These are phyloP conservation scores for Seriola rivoliana DNA, from an alignment of 2,113 vertebrate genomes.

Conservation along the genomic window DNA sequence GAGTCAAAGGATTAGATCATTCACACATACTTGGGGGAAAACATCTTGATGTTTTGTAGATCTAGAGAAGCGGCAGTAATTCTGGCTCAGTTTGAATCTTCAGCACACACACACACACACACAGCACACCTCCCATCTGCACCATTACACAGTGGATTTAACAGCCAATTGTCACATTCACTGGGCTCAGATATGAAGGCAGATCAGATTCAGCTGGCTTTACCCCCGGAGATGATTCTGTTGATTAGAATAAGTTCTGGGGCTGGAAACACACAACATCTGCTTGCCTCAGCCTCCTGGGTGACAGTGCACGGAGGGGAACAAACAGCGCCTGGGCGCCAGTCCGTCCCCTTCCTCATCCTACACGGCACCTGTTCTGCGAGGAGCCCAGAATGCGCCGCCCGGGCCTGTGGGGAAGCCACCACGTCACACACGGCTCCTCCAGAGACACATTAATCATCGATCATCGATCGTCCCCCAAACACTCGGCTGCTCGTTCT, in stretches of 20 bases:
- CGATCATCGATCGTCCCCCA: conserved; percentile 54
- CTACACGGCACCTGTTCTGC: conserved; percentile 50
- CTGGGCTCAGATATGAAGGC: conserved; percentile 59
- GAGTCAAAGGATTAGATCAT: conserved; percentile 50
- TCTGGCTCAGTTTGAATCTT: conserved; percentile 32
- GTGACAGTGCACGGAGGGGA: conserved; percentile 48
- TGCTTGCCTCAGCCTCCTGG: conserved; percentile 55
- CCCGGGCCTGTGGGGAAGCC: conserved; percentile 35
- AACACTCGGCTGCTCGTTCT: conserved; percentile 38
- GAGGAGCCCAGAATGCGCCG: conserved; percentile 20
- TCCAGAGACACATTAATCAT: conserved; percentile 52
- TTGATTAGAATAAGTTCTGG: conserved; percentile 72
- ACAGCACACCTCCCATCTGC: conserved; percentile 55
- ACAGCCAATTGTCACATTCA: conserved; percentile 67
- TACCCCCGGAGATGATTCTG: conserved; percentile 67
- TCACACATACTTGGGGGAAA: not conserved
- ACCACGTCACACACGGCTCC: conserved; percentile 25
- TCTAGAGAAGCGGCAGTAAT: not conserved
- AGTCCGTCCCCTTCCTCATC: conserved; percentile 37
- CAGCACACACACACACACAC: conserved; percentile 9
- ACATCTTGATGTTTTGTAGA: conserved; percentile 28
- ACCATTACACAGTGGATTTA: conserved; percentile 73
- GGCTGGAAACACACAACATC: conserved; percentile 66
- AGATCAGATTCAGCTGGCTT: conserved; percentile 65
- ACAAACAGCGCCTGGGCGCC: conserved; percentile 41